phyloP scores from a whole-genome alignment of 2,888 invertebrate species.

The Molorchus minor region DNA sequence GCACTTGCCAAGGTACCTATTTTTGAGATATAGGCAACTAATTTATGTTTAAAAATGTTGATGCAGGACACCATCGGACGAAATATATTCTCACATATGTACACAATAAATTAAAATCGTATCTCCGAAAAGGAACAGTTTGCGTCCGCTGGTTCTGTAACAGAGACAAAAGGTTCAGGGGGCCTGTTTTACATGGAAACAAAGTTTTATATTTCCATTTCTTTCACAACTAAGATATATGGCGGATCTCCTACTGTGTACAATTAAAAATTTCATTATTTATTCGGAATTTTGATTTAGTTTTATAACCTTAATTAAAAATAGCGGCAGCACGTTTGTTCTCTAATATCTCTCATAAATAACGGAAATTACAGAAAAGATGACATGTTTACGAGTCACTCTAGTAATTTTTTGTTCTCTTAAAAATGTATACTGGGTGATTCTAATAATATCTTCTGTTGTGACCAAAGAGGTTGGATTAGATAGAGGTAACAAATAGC shows the following conservation, averaged over 20 bases:
- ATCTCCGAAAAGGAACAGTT: slow-evolving; percentile 8
- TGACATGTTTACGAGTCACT: slow-evolving; percentile 16
- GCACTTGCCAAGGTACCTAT: too few relatives aligned
- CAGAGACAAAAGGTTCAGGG: slow-evolving; percentile 16
- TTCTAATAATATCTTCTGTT: too few relatives aligned
- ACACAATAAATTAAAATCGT: slow-evolving; percentile 18
- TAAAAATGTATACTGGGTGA: too few relatives aligned
- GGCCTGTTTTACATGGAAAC: slow-evolving; percentile 15
- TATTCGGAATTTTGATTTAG: slow-evolving; percentile 46
- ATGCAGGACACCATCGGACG: too few relatives aligned
- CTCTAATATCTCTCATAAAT: slow-evolving; percentile 21
- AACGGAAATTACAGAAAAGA: slow-evolving; percentile 9
- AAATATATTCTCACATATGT: too few relatives aligned
- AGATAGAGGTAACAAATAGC: too few relatives aligned
- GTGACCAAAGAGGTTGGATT: too few relatives aligned
- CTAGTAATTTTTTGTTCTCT: slow-evolving; percentile 4
- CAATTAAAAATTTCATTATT: slow-evolving; percentile 48
- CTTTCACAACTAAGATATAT: slow-evolving; percentile 39
- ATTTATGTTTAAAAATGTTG: too few relatives aligned
- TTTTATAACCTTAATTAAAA: slow-evolving; percentile 38
- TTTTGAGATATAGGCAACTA: too few relatives aligned
- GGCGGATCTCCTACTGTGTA: slow-evolving; percentile 44
- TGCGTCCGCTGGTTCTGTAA: background rate
- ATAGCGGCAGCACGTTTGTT: slow-evolving; percentile 14
- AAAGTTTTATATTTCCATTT: slow-evolving; percentile 22